These are phyloP conservation scores for Lepidocolaptes lacrymiger DNA, from an alignment of 2,797 vertebrate genomes.

Conservation along the genomic window DNA sequence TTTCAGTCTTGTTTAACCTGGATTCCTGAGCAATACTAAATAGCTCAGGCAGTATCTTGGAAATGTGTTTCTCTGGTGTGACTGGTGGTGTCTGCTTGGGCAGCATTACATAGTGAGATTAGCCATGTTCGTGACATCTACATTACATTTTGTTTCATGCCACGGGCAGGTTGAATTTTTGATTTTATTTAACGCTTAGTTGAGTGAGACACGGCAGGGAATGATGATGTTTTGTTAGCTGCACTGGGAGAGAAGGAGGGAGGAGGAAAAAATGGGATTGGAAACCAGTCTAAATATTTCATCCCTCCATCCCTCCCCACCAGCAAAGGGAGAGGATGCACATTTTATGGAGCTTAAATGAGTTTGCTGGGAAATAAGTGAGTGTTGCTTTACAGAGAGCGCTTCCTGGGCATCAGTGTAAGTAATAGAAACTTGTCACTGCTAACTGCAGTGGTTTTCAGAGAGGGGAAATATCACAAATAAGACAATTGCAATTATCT, in stretches of 20 bases:
- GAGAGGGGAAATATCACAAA: background rate
- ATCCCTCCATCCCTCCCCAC: background rate
- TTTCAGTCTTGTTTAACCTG: background rate
- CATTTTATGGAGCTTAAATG: background rate
- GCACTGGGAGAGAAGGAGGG: background rate
- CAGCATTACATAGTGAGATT: background rate
- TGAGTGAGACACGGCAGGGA: background rate
- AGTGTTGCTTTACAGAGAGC: background rate
- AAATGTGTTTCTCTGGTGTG: background rate
- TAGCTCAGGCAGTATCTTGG: background rate
- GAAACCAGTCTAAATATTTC: background rate
- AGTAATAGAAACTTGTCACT: background rate
- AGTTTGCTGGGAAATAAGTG: slow-evolving; percentile 13
- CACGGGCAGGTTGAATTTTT: background rate
- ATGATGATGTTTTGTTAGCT: background rate
- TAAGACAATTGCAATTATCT: background rate
- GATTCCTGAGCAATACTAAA: background rate
- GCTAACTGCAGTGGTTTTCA: background rate
- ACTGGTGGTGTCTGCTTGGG: background rate
- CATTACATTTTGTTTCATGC: background rate
- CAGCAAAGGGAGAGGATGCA: background rate
- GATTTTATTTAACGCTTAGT: background rate
- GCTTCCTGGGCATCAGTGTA: background rate
- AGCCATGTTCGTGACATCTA: background rate
- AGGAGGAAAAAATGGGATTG: background rate